These are phyloP conservation scores for Pheucticus melanocephalus DNA, from an alignment of 2,113 vertebrate genomes.

Conservation along the genomic window DNA sequence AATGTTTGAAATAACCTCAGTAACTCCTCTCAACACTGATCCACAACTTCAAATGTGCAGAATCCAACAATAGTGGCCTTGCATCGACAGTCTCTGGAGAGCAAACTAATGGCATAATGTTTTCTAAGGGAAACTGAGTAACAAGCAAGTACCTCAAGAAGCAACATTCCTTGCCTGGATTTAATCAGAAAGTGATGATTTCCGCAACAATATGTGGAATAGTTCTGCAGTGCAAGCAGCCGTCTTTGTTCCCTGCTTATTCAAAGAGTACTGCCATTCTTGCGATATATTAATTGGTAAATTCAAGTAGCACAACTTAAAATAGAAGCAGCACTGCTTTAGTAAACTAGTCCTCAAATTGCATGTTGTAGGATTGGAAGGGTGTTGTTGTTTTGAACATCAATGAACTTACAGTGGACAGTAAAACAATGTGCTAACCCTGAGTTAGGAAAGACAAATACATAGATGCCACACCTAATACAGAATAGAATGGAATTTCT, in stretches of 20 bases:
- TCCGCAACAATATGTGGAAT: neutral
- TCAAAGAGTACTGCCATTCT: slow-evolving; percentile 8
- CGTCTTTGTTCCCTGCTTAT: neutral
- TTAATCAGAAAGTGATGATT: slow-evolving; percentile 36
- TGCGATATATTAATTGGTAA: neutral
- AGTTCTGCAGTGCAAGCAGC: neutral
- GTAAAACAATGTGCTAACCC: neutral
- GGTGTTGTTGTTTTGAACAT: neutral
- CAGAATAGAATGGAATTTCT: neutral
- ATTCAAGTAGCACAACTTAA: neutral
- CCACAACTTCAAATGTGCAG: slow-evolving; percentile 45
- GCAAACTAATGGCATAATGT: neutral
- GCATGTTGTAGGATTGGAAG: neutral
- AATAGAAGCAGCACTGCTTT: neutral
- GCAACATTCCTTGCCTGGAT: neutral
- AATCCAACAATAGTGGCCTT: slow-evolving; percentile 17
- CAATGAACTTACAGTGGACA: neutral
- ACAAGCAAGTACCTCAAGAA: neutral
- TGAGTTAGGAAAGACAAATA: neutral
- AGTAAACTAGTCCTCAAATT: neutral
- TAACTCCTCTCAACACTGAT: slow-evolving; percentile 68
- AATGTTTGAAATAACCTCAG: slow-evolving; percentile 78
- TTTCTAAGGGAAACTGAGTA: slow-evolving; percentile 18
- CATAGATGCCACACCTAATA: neutral
- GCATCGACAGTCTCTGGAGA: neutral